Conservation (phyloP, 2,113 vertebrate species). For the Amphiprion ocellaris region DNA sequence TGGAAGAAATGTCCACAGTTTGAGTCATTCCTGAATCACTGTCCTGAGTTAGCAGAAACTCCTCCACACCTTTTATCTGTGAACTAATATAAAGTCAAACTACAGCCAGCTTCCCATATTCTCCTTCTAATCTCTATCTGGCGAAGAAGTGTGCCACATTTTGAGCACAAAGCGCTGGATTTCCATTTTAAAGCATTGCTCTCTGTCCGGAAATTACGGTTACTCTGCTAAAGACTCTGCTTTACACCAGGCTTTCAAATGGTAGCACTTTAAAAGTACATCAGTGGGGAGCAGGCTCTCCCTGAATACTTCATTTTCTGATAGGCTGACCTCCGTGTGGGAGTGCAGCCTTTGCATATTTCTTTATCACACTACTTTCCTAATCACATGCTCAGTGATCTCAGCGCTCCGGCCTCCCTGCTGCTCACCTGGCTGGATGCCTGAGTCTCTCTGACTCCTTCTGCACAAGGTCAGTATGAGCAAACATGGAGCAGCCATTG, state of each 20-base stretch:
- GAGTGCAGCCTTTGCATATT: slow-evolving; percentile 9
- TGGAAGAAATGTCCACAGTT: too few species aligned
- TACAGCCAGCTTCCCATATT: too few species aligned
- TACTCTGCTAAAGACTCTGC: too few species aligned
- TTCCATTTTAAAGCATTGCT: too few species aligned
- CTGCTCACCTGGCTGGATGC: slow-evolving; percentile 24
- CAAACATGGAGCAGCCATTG: slow-evolving; percentile 12
- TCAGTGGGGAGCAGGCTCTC: not conserved
- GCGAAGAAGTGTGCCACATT: too few species aligned
- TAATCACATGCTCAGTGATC: slow-evolving; percentile 22
- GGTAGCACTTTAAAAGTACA: not conserved
- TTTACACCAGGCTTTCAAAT: not conserved
- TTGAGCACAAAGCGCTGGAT: too few species aligned
- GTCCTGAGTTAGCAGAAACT: too few species aligned
- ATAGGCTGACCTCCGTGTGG: not conserved
- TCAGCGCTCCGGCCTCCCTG: slow-evolving; percentile 30
- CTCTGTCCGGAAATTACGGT: too few species aligned
- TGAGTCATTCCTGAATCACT: too few species aligned
- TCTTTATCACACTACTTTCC: slow-evolving; percentile 36
- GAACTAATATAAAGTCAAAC: too few species aligned
- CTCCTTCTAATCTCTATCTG: too few species aligned
- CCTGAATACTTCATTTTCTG: not conserved
- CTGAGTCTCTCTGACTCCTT: slow-evolving; percentile 10
- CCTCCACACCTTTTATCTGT: too few species aligned
- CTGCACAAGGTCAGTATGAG: slow-evolving; percentile 31